These are phyloP conservation scores for Actenoides lindsayi DNA, from an alignment of 2,113 vertebrate genomes.

Conservation along the genomic window DNA sequence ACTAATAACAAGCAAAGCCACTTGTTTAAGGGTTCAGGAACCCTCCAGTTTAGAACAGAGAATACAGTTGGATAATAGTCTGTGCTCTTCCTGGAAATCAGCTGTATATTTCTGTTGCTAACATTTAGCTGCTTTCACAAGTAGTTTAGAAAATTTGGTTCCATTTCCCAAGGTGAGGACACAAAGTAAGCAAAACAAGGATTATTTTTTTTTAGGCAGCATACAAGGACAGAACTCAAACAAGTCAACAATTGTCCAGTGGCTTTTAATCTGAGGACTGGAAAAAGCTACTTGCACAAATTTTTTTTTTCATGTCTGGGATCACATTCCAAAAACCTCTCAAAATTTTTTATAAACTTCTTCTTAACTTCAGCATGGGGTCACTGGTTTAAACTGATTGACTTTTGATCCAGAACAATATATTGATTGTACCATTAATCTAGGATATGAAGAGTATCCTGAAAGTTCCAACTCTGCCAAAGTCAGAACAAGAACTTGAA, in stretches of 20 bases:
- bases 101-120: background rate
- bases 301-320: background rate
- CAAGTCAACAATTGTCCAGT: background rate
- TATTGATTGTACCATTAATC: background rate
- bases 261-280: background rate
- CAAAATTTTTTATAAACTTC: background rate
- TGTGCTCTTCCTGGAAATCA: background rate
- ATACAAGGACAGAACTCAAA: background rate
- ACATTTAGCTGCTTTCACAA: background rate
- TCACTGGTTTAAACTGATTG: background rate
- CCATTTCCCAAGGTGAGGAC: background rate
- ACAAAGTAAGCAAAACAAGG: background rate
- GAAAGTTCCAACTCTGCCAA: background rate
- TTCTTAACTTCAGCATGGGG: background rate
- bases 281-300: background rate
- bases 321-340: background rate
- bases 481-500: background rate
- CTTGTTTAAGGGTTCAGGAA: background rate
- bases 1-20: background rate
- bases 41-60: background rate
- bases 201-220: background rate
- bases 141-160: background rate
- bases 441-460: background rate
- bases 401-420: background rate
- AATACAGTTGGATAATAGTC: background rate